Percentiles rank a stretch among this genome's conserved stretches.
Conservation (phyloP, 1,140 invertebrate species). For the Asbolus verrucosus region DNA sequence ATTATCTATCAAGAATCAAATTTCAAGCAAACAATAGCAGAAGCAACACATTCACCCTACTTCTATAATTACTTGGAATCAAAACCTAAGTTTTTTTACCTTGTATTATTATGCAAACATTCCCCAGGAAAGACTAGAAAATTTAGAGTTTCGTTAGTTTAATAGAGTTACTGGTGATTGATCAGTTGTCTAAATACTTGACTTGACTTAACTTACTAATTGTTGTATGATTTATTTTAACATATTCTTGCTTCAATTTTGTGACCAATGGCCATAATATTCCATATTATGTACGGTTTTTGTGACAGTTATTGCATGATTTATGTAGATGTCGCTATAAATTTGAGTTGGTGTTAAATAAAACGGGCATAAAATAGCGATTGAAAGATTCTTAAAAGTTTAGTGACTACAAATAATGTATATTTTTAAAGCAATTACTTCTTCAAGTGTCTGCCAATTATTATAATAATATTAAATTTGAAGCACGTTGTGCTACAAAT, state of each 20-base stretch:
- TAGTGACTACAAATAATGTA: constrained; percentile 7
- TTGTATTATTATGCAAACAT: no score
- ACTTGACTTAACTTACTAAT: no score
- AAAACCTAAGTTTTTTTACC: no score
- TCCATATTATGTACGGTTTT: not conserved
- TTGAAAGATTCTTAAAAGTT: not conserved
- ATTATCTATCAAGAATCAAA: constrained; percentile 12
- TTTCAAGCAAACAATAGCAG: constrained; percentile 17
- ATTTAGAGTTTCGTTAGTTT: no score
- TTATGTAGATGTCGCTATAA: not conserved
- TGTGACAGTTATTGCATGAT: not conserved
- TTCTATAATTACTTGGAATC: no score
- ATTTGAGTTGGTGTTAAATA: constrained; percentile 8
- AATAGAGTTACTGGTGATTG: no score
- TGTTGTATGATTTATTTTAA: no score
- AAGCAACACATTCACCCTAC: no score
- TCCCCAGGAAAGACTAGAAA: no score
- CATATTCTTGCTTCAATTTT: no score
- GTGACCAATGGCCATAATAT: no score
- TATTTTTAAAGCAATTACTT: constrained; percentile 23
- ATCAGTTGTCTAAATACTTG: no score
- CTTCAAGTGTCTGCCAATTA: constrained; percentile 31
- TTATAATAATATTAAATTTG: constrained; percentile 38
- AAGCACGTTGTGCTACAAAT: constrained; percentile 9
- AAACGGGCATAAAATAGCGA: constrained; percentile 8